phyloP scores from a whole-genome alignment of 1,140 invertebrate genomes.

The Drosophila auraria region DNA sequence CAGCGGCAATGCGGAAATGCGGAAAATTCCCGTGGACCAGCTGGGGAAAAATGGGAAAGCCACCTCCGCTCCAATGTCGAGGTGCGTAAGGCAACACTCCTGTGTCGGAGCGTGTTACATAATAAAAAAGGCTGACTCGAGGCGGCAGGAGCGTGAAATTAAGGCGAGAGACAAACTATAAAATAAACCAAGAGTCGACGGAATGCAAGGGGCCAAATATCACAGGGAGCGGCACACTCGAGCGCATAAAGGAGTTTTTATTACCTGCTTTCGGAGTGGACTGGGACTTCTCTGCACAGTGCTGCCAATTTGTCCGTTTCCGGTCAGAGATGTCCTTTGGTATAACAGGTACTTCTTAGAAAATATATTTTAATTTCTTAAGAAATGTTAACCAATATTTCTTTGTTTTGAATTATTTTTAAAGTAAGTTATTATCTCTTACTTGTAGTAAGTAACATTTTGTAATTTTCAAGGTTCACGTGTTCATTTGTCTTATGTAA shows the following conservation, averaged over 20 bases:
- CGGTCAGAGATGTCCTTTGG: background rate
- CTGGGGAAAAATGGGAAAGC: constrained; percentile 37
- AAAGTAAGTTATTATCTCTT: too few species aligned
- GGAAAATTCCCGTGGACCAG: constrained; percentile 12
- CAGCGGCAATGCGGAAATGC: constrained; percentile 17
- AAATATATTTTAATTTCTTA: background rate
- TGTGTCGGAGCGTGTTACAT: constrained; percentile 64
- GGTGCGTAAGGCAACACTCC: constrained; percentile 76
- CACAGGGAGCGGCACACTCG: constrained; percentile 54
- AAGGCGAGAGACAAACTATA: constrained; percentile 76
- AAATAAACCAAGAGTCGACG: constrained; percentile 61
- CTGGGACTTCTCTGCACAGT: background rate
- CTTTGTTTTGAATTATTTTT: too few species aligned
- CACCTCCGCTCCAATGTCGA: constrained; percentile 37
- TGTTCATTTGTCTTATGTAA: background rate
- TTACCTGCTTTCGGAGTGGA: constrained; percentile 19
- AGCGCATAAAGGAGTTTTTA: constrained; percentile 75
- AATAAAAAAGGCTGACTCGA: constrained; percentile 64
- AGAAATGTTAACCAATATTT: too few species aligned
- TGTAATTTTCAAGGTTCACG: too few species aligned
- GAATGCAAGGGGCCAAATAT: constrained; percentile 55
- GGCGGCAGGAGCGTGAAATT: constrained; percentile 54
- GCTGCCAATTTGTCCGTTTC: background rate
- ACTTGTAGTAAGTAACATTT: too few species aligned
- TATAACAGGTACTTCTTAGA: background rate